Percentiles rank a stretch among this genome's conserved stretches.
Evolutionary conservation across 2,888 invertebrate species (phyloP).

Genomic region (Xylocampa areola): DNA sequence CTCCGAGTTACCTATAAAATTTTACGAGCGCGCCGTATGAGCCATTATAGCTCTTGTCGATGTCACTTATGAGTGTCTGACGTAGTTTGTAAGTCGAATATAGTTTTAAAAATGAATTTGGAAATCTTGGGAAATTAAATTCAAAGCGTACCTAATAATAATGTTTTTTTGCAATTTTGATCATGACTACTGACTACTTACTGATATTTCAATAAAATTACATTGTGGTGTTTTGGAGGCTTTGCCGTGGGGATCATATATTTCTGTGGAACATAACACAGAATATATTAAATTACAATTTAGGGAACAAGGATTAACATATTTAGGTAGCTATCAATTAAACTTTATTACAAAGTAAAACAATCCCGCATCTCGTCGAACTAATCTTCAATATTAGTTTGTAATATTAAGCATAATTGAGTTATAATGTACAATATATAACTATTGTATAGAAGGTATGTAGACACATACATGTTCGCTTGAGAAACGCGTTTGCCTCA

Average conservation of each 20-base stretch:
- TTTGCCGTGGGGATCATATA: conserved; percentile 17
- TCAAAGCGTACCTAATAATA: conserved; percentile 26
- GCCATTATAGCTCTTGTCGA: conserved; percentile 82
- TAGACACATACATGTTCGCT: conserved; percentile 49
- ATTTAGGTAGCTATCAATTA: conserved; percentile 37
- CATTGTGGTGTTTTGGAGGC: too few relatives aligned
- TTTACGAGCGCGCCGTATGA: conserved; percentile 85
- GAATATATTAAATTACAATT: conserved; percentile 22
- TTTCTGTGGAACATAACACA: not conserved
- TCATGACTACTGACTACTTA: not conserved
- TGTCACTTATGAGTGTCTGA: conserved; percentile 78
- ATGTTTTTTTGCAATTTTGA: conserved; percentile 7
- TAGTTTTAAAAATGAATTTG: conserved; percentile 57
- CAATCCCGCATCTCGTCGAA: conserved; percentile 37
- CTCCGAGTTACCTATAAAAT: conserved; percentile 81
- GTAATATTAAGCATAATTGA: conserved; percentile 52
- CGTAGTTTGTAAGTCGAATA: conserved; percentile 75
- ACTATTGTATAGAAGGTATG: conserved; percentile 31
- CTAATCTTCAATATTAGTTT: conserved; percentile 48
- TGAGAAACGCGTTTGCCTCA: conserved; percentile 67
- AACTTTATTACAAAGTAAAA: conserved; percentile 40
- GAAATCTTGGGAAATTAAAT: conserved; percentile 36
- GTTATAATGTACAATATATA: conserved; percentile 55
- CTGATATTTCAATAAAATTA: conserved; percentile 13
- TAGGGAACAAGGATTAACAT: conserved; percentile 17